These are phyloP conservation scores for Gonioctena quinquepunctata DNA, from an alignment of 1,140 invertebrate genomes.

Conservation along the genomic window DNA sequence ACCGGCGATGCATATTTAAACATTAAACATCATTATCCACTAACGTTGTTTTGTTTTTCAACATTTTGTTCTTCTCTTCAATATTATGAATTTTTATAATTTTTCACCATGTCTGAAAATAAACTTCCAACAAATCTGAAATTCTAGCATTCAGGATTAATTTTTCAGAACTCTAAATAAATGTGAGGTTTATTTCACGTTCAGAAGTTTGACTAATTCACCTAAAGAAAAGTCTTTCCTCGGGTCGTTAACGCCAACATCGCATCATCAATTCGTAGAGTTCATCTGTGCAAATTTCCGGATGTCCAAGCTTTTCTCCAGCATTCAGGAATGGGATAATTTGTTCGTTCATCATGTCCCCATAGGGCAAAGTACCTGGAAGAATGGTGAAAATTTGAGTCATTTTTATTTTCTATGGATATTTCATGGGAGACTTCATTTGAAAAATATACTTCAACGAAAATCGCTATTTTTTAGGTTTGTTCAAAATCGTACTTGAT, in stretches of 20 bases:
- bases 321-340: conserved; percentile 55
- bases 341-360: conserved; percentile 65
- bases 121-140: no score
- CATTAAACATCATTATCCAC: no score
- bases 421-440: no score
- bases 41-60: no score
- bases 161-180: conserved; percentile 64
- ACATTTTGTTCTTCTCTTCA: no score
- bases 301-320: conserved; percentile 68
- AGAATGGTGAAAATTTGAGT: background rate
- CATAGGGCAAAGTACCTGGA: conserved; percentile 72
- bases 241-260: conserved; percentile 67
- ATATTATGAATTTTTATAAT: no score
- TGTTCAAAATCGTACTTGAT: no score
- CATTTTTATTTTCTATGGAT: no score
- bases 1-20: no score
- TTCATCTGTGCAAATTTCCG: conserved; percentile 68
- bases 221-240: conserved; percentile 64
- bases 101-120: no score
- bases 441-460: no score
- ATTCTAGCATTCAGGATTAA: background rate
- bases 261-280: conserved; percentile 71
- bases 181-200: conserved; percentile 56
- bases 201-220: conserved; percentile 61
- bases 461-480: no score